phyloP scores from a whole-genome alignment of 1,140 invertebrate genomes.

The Cydia splendana region DNA sequence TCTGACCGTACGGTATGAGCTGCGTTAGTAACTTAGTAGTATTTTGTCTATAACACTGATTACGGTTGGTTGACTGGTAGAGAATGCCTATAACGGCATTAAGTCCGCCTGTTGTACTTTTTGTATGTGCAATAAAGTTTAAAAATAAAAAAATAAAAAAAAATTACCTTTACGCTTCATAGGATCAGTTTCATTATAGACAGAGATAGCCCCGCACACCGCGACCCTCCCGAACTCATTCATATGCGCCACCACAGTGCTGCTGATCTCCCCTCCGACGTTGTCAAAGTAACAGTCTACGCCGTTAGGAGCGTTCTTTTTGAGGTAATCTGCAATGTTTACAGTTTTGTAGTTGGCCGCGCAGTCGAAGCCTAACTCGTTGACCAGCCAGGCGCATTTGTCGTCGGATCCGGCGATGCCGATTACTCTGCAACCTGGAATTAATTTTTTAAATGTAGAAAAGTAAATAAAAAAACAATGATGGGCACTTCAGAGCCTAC shows the following conservation, averaged over 20 bases:
- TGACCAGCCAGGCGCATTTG: slow-evolving; percentile 85
- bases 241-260: slow-evolving; percentile 81
- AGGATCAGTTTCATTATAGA: slow-evolving; percentile 75
- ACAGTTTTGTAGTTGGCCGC: slow-evolving; percentile 87
- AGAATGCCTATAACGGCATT: no score
- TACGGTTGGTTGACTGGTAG: no score
- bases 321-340: slow-evolving; percentile 79
- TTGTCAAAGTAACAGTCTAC: slow-evolving; percentile 88
- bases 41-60: not conserved
- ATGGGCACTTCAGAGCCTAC: no score
- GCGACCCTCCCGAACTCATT: slow-evolving; percentile 81
- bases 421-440: slow-evolving; percentile 83
- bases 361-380: slow-evolving; percentile 84
- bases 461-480: not conserved
- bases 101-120: no score
- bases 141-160: no score
- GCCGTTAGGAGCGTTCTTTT: slow-evolving; percentile 82
- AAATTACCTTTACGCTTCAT: slow-evolving; percentile 67
- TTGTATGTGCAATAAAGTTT: no score
- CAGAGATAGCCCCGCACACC: slow-evolving; percentile 83
- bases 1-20: no score
- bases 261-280: slow-evolving; percentile 84
- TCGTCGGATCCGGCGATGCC: slow-evolving; percentile 86
- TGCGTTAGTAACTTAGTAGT: no score
- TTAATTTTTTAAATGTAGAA: not conserved